phyloP scores from a whole-genome alignment of 2,113 vertebrate species.

The Meles meles region DNA sequence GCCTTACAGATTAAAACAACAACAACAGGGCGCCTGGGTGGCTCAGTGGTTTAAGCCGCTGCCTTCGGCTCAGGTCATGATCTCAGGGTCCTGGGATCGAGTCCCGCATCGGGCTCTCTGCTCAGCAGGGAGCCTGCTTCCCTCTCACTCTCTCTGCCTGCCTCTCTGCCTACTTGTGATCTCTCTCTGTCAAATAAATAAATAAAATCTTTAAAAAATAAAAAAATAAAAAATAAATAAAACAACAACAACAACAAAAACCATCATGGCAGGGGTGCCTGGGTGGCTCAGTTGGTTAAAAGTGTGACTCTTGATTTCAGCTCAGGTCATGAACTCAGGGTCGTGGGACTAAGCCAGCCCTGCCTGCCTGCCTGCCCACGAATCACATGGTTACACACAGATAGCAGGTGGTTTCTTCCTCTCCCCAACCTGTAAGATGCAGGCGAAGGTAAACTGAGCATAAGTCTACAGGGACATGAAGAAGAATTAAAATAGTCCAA shows the following conservation, averaged over 20 bases:
- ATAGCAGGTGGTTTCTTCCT: background rate
- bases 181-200: no score
- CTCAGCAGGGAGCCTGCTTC: no score
- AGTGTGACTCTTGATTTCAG: background rate
- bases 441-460: background rate
- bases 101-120: no score
- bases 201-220: no score
- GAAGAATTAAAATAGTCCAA: background rate
- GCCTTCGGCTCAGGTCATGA: no score
- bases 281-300: background rate
- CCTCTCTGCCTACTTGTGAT: no score
- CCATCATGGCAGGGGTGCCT: background rate
- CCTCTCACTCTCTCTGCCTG: no score
- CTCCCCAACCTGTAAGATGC: background rate
- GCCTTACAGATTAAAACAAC: background rate
- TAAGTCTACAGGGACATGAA: background rate
- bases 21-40: background rate
- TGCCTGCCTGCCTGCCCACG: background rate
- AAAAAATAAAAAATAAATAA: no score
- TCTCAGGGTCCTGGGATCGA: no score
- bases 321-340: background rate
- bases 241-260: no score
- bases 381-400: background rate
- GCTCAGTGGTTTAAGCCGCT: no score
- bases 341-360: background rate